phyloP scores from a whole-genome alignment of 2,888 invertebrate genomes.

The Trachelus stipa region DNA sequence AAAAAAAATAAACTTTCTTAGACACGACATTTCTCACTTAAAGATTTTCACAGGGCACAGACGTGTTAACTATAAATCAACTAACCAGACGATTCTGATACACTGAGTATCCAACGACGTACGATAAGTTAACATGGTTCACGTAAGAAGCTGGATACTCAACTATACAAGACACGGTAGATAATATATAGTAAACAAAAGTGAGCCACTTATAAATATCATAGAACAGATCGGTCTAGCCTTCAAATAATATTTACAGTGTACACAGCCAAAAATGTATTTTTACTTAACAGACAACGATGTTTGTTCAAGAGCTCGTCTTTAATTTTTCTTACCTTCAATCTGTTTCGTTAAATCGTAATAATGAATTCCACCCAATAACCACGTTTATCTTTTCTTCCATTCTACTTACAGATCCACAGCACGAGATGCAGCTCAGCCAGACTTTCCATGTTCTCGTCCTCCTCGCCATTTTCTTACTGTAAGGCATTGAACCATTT shows the following conservation, averaged over 20 bases:
- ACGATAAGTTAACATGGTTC: not conserved
- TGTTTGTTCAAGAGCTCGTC: not conserved
- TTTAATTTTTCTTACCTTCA: not conserved
- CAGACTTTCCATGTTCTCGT: constrained; percentile 34
- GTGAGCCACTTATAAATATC: not conserved
- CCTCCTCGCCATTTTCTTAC: constrained; percentile 35
- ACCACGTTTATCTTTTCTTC: constrained; percentile 3
- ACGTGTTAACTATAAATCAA: not conserved
- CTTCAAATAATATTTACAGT: constrained; percentile 6
- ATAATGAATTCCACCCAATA: not conserved
- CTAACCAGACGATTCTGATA: not conserved
- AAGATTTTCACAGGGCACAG: not conserved
- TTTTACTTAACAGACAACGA: not conserved
- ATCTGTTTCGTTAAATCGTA: not conserved
- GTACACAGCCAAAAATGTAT: constrained; percentile 1
- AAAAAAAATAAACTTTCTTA: too few species aligned
- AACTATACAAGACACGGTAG: not conserved
- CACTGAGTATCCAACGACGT: not conserved
- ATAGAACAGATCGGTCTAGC: not conserved
- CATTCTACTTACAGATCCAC: constrained; percentile 36
- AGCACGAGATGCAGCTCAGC: constrained; percentile 37
- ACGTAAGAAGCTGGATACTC: not conserved
- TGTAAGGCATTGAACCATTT: constrained; percentile 35
- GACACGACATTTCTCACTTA: not conserved
- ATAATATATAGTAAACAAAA: not conserved